Evolutionary conservation across 2,113 vertebrate species (phyloP).

Genomic region (Phylloscopus trochiloides): DNA sequence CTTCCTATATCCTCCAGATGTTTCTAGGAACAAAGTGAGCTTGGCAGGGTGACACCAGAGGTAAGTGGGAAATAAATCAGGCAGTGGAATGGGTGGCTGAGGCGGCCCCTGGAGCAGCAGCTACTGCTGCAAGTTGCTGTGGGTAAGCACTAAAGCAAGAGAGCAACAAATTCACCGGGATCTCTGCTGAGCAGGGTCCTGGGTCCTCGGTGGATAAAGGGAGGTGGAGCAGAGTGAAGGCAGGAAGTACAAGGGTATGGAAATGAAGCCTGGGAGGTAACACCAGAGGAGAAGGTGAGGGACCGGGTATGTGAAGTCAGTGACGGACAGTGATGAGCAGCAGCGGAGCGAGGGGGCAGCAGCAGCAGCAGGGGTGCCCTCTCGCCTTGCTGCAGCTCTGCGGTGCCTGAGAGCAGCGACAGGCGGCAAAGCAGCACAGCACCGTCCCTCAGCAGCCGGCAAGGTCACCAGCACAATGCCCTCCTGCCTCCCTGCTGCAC

Average conservation of each 20-base stretch:
- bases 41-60: not conserved
- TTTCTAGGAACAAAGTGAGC: not conserved
- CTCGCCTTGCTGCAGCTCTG: not conserved
- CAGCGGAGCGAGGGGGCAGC: fast-evolving
- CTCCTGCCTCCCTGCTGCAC: not conserved
- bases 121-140: not conserved
- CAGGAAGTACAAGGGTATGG: not conserved
- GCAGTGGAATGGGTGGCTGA: not conserved
- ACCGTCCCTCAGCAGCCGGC: not conserved
- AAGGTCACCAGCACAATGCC: not conserved
- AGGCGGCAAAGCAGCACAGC: not conserved
- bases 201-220: fast-evolving
- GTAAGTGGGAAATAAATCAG: not conserved
- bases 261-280: not conserved
- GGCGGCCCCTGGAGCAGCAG: not conserved
- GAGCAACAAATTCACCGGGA: not conserved
- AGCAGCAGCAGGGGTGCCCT: not conserved
- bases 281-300: not conserved
- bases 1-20: not conserved
- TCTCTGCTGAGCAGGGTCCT: not conserved
- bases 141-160: not conserved
- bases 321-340: not conserved
- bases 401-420: not conserved
- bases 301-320: not conserved
- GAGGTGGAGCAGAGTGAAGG: not conserved